Evolutionary conservation across 2,888 invertebrate genomes (phyloP).

Genomic region (Archaeoteleia sp.): DNA sequence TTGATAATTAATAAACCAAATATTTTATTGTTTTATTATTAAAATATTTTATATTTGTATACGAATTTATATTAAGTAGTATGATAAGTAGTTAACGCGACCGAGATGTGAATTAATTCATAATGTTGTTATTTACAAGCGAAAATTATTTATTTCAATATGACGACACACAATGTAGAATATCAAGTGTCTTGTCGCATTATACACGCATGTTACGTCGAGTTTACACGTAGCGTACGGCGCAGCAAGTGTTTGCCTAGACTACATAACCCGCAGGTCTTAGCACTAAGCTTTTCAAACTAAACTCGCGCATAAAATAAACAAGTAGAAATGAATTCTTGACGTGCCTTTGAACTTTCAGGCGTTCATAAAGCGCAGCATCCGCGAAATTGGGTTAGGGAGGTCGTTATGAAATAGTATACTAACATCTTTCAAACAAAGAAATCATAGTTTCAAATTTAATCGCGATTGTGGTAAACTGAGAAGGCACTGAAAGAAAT

Average conservation of each 20-base stretch:
- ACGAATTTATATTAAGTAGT: too few species aligned
- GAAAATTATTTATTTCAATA: constrained; percentile 46
- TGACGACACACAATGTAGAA: constrained; percentile 39
- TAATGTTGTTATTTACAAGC: constrained; percentile 43
- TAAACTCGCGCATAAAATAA: constrained; percentile 48
- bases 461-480: too few species aligned
- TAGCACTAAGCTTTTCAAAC: constrained; percentile 48
- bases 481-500: too few species aligned
- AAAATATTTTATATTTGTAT: too few species aligned
- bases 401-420: constrained; percentile 31
- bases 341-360: constrained; percentile 33
- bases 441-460: too few species aligned
- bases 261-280: constrained; percentile 49
- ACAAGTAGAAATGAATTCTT: constrained; percentile 50
- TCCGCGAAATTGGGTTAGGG: constrained; percentile 34
- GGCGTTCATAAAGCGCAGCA: constrained; percentile 11
- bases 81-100: too few species aligned
- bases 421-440: constrained; percentile 32
- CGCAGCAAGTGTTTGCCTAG: constrained; percentile 55
- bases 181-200: constrained; percentile 52
- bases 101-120: too few species aligned
- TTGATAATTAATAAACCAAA: too few species aligned
- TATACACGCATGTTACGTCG: constrained; percentile 49
- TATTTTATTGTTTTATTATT: too few species aligned
- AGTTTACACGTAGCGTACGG: constrained; percentile 45